Conservation (phyloP, 2,113 vertebrate genomes). For the Trichechus manatus region DNA sequence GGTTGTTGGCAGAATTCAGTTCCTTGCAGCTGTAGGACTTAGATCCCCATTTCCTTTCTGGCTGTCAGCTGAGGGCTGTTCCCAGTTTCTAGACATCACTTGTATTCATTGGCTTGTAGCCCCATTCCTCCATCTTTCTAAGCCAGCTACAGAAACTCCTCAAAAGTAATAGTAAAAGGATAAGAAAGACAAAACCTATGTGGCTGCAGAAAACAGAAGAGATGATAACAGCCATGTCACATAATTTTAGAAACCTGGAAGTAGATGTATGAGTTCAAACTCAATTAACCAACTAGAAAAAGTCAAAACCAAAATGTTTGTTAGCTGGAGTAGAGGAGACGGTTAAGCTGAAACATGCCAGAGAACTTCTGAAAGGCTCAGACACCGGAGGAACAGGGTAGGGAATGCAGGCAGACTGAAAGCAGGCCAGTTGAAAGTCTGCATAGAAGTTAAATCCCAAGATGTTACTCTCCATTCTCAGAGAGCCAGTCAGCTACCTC, state of each 20-base stretch:
- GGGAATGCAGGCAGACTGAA: not conserved
- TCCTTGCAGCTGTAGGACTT: not conserved
- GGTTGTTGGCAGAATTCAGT: too few relatives aligned
- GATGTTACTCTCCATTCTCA: not conserved
- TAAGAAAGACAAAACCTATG: not conserved
- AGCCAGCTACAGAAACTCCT: not conserved
- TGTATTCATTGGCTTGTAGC: not conserved
- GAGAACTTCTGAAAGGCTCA: not conserved
- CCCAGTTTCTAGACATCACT: not conserved
- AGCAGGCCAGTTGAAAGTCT: not conserved
- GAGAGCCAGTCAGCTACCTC: not conserved
- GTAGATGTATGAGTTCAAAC: not conserved
- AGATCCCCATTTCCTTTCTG: not conserved
- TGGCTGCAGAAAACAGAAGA: not conserved
- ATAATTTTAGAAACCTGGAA: conserved; percentile 18
- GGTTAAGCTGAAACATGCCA: not conserved
- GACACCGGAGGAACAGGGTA: not conserved
- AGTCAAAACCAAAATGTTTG: not conserved
- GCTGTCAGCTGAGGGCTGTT: not conserved
- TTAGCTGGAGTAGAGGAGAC: not conserved
- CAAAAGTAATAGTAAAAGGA: not conserved
- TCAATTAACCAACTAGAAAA: conserved; percentile 5
- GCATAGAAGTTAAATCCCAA: not conserved
- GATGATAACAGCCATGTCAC: not conserved
- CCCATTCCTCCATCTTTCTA: not conserved